Percentiles rank a stretch among this genome's conserved stretches.
These are phyloP conservation scores for Protodeltote pygarga DNA, from an alignment of 2,888 invertebrate genomes.

Conservation along the genomic window DNA sequence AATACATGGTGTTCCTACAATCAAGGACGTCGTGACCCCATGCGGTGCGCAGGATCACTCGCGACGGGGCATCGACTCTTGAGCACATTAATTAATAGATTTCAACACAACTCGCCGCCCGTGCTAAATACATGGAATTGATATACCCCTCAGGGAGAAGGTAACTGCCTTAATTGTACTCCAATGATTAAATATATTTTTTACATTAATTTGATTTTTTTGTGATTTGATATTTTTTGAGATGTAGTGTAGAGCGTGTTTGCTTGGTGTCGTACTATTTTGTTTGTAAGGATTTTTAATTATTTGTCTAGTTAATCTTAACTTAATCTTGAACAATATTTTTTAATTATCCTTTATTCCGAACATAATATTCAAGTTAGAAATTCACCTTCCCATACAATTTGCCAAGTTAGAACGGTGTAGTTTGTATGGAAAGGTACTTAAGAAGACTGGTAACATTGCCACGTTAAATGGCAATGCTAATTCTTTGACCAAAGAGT, in stretches of 20 bases:
- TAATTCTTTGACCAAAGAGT: too few species aligned
- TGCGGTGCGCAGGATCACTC: conserved; percentile 63
- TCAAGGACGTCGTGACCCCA: conserved; percentile 62
- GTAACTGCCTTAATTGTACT: conserved; percentile 63
- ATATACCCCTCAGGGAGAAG: conserved; percentile 63
- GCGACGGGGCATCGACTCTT: conserved; percentile 64
- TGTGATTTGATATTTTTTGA: conserved; percentile 40
- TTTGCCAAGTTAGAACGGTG: too few species aligned
- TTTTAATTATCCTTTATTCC: too few species aligned
- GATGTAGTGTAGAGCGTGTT: not conserved
- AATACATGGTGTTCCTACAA: conserved; percentile 53
- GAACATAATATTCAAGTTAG: too few species aligned
- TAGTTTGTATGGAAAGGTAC: too few species aligned
- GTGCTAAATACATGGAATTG: conserved; percentile 58
- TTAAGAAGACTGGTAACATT: too few species aligned
- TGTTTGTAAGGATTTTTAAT: too few species aligned
- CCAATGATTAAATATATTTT: conserved; percentile 48
- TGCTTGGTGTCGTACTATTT: conserved; percentile 9
- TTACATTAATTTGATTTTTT: conserved; percentile 41
- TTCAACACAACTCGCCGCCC: conserved; percentile 53
- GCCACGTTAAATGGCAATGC: too few species aligned
- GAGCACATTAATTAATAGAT: conserved; percentile 72
- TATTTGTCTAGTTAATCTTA: too few species aligned
- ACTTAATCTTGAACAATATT: too few species aligned
- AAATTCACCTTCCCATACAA: too few species aligned